A percentile compares a stretch with the other conserved stretches of the same genome.
Evolutionary conservation across 92 coral and sea anemone genomes (phyloP).

Genomic region (Desmophyllum pertusum): DNA sequence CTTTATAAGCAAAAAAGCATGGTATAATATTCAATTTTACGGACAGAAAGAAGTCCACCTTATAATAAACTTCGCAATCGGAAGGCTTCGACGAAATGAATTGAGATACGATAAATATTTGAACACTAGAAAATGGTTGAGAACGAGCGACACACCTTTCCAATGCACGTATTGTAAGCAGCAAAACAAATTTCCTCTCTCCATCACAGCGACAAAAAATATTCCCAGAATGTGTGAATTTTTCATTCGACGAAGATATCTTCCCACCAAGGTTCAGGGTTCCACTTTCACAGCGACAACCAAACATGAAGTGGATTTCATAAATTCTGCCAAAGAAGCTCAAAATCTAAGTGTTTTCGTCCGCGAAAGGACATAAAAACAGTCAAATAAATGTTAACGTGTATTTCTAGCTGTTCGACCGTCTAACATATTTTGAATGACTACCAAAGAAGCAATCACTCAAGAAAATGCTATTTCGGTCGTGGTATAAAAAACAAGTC

Average conservation of each 20-base stretch:
- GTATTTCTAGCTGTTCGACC: neutral
- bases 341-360: slow-evolving; percentile 14
- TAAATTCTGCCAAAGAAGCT: neutral
- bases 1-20: neutral
- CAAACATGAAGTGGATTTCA: neutral
- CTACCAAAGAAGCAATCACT: neutral
- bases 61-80: slow-evolving; percentile 27
- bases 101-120: slow-evolving; percentile 45
- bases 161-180: neutral
- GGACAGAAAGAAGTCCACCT: neutral
- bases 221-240: neutral
- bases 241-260: neutral
- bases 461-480: neutral
- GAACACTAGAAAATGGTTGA: slow-evolving; percentile 29
- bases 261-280: neutral
- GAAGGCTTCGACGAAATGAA: slow-evolving; percentile 24
- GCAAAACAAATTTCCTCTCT: neutral
- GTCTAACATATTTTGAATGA: neutral
- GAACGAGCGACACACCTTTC: slow-evolving; percentile 38
- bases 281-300: neutral
- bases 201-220: neutral
- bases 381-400: neutral
- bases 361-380: neutral
- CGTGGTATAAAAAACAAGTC: slow-evolving; percentile 15
- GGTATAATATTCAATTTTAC: neutral